These are phyloP conservation scores for Bombus vancouverensis DNA, from an alignment of 1,140 invertebrate genomes.

Conservation along the genomic window DNA sequence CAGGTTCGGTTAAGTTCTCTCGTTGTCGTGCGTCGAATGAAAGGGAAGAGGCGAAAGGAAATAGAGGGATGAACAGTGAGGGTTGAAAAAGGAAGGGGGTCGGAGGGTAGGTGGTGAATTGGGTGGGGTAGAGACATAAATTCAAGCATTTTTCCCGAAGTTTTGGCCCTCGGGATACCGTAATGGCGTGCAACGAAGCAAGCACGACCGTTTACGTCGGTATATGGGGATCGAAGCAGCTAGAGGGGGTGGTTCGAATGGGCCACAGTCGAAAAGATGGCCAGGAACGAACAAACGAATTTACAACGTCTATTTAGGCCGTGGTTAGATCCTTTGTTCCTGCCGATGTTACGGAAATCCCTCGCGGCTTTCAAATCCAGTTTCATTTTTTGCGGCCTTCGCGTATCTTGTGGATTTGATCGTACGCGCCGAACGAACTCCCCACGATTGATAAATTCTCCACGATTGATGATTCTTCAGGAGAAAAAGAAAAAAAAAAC, in stretches of 20 bases:
- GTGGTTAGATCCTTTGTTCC: constrained; percentile 32
- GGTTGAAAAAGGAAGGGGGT: neutral
- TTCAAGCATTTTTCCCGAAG: constrained; percentile 72
- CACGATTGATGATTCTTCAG: neutral
- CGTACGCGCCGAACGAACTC: constrained; percentile 3
- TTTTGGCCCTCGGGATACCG: constrained; percentile 70
- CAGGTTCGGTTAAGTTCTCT: constrained; percentile 61
- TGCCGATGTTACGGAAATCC: constrained; percentile 51
- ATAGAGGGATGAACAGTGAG: constrained; percentile 16
- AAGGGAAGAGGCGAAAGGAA: constrained; percentile 50
- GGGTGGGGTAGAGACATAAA: constrained; percentile 66
- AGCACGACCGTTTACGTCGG: constrained; percentile 65
- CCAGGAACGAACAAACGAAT: constrained; percentile 26
- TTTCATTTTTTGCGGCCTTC: neutral
- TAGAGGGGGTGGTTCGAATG: constrained; percentile 30
- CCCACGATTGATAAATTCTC: neutral
- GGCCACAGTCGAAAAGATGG: constrained; percentile 3
- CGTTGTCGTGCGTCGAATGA: constrained; percentile 47
- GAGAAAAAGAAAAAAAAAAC: neutral
- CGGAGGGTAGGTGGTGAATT: too few relatives aligned
- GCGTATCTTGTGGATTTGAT: constrained; percentile 22
- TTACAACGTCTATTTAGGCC: constrained; percentile 43
- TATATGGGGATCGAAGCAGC: constrained; percentile 56
- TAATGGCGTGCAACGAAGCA: constrained; percentile 69
- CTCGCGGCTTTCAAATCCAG: constrained; percentile 40